These are phyloP conservation scores for Ganaspis sp. DNA, from an alignment of 1,140 invertebrate genomes.

Conservation along the genomic window DNA sequence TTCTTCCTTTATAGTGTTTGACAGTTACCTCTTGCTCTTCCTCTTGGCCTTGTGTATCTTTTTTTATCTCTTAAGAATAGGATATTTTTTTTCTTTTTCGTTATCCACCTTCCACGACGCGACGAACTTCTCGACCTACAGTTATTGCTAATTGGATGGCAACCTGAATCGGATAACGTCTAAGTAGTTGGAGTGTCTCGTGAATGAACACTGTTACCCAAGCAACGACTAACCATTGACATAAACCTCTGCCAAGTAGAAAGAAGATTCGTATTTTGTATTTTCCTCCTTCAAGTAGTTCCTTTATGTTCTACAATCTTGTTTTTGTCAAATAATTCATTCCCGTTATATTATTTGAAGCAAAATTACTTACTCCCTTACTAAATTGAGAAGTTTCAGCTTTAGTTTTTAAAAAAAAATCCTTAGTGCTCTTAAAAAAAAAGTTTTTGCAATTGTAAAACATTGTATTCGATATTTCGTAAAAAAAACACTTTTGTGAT, in stretches of 20 bases:
- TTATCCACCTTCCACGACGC: slow-evolving; percentile 38
- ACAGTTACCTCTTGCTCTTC: not conserved
- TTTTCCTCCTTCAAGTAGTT: not conserved
- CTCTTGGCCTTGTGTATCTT: not conserved
- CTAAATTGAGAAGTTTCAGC: not conserved
- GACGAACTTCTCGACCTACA: slow-evolving; percentile 30
- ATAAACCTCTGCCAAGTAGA: not conserved
- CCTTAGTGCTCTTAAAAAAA: no score
- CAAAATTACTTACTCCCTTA: no score
- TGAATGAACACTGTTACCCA: slow-evolving; percentile 18
- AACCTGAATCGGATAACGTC: slow-evolving; percentile 29
- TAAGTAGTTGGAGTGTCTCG: slow-evolving; percentile 23
- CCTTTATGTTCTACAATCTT: not conserved
- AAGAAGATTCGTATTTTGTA: not conserved
- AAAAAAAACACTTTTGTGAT: no score
- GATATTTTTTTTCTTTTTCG: slow-evolving; percentile 25
- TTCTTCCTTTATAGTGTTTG: slow-evolving; percentile 6
- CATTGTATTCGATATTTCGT: no score
- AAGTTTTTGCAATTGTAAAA: no score
- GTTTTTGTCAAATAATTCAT: not conserved
- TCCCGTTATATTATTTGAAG: no score
- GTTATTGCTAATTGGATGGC: slow-evolving; percentile 56
- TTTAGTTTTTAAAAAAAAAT: no score
- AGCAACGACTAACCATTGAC: not conserved
- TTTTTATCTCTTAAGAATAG: slow-evolving; percentile 32